Conservation (phyloP, 2,797 vertebrate species). For the Nasua narica region DNA sequence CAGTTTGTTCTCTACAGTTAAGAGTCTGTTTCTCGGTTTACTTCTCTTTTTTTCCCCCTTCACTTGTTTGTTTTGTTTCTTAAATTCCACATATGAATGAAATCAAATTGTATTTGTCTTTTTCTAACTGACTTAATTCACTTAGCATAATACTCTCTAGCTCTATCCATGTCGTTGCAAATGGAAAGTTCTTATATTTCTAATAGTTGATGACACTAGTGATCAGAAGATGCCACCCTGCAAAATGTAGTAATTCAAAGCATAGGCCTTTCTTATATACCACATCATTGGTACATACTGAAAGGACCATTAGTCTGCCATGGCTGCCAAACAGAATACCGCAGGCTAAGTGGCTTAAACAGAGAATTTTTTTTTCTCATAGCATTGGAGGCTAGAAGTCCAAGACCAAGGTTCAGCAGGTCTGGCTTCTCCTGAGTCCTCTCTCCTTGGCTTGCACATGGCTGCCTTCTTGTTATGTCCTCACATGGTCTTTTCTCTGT, state of each 20-base stretch:
- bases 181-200: neutral
- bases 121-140: neutral
- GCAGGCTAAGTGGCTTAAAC: neutral
- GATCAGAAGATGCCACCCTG: neutral
- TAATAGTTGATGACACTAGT: neutral
- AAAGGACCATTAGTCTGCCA: neutral
- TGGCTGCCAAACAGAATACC: neutral
- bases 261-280: neutral
- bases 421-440: neutral
- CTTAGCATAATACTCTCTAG: neutral
- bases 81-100: neutral
- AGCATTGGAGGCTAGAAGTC: neutral
- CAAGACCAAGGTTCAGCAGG: neutral
- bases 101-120: neutral
- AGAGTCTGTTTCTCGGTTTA: neutral
- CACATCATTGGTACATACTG: neutral
- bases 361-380: neutral
- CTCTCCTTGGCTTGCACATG: neutral
- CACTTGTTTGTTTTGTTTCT: neutral
- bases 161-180: neutral
- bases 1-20: neutral
- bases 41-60: neutral
- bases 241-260: slow-evolving; percentile 18
- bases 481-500: neutral
- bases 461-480: neutral